phyloP scores from a whole-genome alignment of 2,888 invertebrate genomes.

The Drosophila recens region DNA sequence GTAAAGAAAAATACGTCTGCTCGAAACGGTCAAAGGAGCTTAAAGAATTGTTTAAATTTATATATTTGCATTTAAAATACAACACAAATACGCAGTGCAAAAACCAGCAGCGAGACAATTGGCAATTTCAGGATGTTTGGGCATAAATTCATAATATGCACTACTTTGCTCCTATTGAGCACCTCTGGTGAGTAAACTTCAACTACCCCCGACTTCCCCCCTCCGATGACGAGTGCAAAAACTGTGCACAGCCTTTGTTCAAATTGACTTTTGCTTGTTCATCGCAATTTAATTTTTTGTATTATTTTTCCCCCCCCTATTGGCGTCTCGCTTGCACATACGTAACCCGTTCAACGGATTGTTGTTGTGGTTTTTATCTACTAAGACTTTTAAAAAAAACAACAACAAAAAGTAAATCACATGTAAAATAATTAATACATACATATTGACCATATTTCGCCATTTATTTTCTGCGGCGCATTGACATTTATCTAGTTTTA shows the following conservation, averaged over 20 bases:
- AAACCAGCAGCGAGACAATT: constrained; percentile 10
- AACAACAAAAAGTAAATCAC: constrained; percentile 18
- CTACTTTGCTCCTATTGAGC: constrained; percentile 64
- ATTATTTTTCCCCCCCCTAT: constrained; percentile 40
- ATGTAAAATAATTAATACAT: constrained; percentile 36
- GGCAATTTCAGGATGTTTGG: constrained; percentile 66
- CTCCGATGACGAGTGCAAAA: constrained; percentile 29
- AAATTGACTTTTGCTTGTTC: constrained; percentile 63
- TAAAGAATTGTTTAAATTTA: constrained; percentile 11
- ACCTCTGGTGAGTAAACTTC: constrained; percentile 72
- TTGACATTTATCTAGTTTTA: constrained; percentile 47
- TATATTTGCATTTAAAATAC: background rate
- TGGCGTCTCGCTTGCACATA: constrained; percentile 48
- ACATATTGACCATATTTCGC: constrained; percentile 3
- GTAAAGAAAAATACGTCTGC: constrained; percentile 13
- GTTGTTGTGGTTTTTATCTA: constrained; percentile 50
- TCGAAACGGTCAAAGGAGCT: constrained; percentile 9
- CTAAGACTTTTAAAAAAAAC: constrained; percentile 28
- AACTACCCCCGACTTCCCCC: constrained; percentile 16
- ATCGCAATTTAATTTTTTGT: constrained; percentile 60
- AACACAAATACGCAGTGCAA: constrained; percentile 13
- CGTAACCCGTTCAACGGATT: constrained; percentile 46
- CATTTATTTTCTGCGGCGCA: constrained; percentile 14
- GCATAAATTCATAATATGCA: constrained; percentile 69
- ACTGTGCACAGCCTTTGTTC: constrained; percentile 65